A percentile compares a stretch with the other conserved stretches of the same genome.
These are phyloP conservation scores for Drosophila triauraria DNA, from an alignment of 1,140 invertebrate species.

Conservation along the genomic window DNA sequence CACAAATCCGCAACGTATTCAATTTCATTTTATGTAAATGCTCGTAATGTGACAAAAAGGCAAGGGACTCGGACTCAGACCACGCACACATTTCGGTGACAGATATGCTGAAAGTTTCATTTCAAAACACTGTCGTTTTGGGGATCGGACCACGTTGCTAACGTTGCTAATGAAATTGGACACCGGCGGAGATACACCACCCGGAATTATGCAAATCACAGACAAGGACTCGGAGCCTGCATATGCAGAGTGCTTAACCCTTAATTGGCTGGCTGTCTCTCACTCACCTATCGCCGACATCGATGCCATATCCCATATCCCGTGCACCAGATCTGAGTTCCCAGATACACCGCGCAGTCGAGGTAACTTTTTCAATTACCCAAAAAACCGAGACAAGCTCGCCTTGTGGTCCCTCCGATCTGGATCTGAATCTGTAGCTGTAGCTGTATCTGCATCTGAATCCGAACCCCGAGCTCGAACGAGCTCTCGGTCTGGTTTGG, in stretches of 20 bases:
- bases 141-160: conserved; percentile 61
- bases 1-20: conserved; percentile 65
- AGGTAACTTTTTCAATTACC: conserved; percentile 78
- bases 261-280: conserved; percentile 72
- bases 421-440: conserved; percentile 24
- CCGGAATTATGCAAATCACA: conserved; percentile 82
- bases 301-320: conserved; percentile 53
- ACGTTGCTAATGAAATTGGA: conserved; percentile 82
- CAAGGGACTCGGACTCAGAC: conserved; percentile 8
- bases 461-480: conserved; percentile 11
- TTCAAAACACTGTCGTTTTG: conserved; percentile 65
- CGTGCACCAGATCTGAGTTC: conserved; percentile 16
- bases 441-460: not conserved
- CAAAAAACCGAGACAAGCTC: conserved; percentile 31
- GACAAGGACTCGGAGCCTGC: conserved; percentile 44
- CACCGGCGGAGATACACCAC: conserved; percentile 61
- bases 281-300: conserved; percentile 76
- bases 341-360: conserved; percentile 21
- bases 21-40: conserved; percentile 84
- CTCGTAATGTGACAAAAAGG: conserved; percentile 77
- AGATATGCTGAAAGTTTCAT: conserved; percentile 73
- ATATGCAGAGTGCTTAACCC: conserved; percentile 82
- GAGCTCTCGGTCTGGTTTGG: not conserved
- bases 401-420: conserved; percentile 36
- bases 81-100: conserved; percentile 75